Evolutionary conservation across 2,113 vertebrate species (phyloP).

Genomic region (Indri indri): DNA sequence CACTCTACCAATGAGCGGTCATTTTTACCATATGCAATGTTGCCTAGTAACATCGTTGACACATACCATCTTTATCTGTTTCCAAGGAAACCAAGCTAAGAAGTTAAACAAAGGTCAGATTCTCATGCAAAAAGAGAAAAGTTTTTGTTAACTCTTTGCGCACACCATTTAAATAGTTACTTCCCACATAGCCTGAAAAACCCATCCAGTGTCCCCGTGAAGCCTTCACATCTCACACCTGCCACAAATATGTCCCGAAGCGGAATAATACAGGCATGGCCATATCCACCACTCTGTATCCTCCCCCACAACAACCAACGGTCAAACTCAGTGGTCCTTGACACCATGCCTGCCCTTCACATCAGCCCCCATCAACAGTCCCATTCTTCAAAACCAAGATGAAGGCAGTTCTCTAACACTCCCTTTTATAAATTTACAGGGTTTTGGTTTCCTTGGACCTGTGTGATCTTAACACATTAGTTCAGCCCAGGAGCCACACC

Average conservation of each 20-base stretch:
- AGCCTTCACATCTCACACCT: background rate
- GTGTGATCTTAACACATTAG: background rate
- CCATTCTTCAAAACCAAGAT: background rate
- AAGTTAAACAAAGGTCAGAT: constrained; percentile 70
- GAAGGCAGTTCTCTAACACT: background rate
- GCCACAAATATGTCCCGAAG: background rate
- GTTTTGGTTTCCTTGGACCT: background rate
- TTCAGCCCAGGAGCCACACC: background rate
- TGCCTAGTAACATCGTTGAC: constrained; percentile 68
- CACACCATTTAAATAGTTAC: background rate
- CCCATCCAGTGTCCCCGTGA: background rate
- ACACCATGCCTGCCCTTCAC: background rate
- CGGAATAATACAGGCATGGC: background rate
- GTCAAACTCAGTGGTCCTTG: background rate
- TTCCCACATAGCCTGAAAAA: background rate
- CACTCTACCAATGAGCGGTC: constrained; percentile 26
- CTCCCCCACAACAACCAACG: background rate
- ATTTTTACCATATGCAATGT: constrained; percentile 49
- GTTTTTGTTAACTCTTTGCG: constrained; percentile 57
- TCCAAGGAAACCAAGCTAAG: constrained; percentile 61
- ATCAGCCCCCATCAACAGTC: background rate
- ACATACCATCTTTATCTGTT: constrained; percentile 71
- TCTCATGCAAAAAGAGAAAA: constrained; percentile 56
- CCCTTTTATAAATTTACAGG: background rate
- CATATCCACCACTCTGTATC: background rate